A percentile compares a stretch with the other conserved stretches of the same genome.
Evolutionary conservation across 2,888 invertebrate species (phyloP).

Genomic region (Abscondita cerata): DNA sequence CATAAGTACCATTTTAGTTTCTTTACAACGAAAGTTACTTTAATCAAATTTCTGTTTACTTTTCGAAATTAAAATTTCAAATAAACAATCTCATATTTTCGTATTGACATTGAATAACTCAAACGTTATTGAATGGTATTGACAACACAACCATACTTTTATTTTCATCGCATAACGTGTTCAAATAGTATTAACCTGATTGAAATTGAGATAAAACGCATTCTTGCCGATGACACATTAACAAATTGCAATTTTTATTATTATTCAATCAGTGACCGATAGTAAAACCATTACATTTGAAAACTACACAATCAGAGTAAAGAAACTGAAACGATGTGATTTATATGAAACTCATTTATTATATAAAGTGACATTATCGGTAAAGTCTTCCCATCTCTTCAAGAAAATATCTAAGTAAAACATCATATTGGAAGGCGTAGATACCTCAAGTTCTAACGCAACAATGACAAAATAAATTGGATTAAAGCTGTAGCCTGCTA

Average conservation of each 20-base stretch:
- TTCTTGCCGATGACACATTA: too few species aligned
- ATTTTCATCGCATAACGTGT: too few species aligned
- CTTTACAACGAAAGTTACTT: too few species aligned
- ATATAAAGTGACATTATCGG: constrained; percentile 23
- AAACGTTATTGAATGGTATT: too few species aligned
- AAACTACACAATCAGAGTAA: background rate
- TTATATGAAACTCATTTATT: constrained; percentile 1
- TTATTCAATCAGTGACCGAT: background rate
- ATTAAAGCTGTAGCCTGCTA: constrained; percentile 59
- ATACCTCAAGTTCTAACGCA: constrained; percentile 54
- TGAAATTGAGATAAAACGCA: too few species aligned
- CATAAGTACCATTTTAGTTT: too few species aligned
- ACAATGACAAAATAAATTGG: constrained; percentile 62
- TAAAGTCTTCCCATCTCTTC: constrained; percentile 21
- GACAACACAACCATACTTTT: too few species aligned
- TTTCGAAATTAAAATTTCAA: too few species aligned
- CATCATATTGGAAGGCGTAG: constrained; percentile 39
- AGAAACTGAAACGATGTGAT: background rate
- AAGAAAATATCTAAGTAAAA: constrained; percentile 32
- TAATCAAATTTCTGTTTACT: too few species aligned
- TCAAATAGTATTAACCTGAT: too few species aligned
- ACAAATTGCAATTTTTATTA: background rate
- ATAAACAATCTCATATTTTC: too few species aligned
- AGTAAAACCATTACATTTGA: background rate
- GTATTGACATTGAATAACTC: too few species aligned